Percentiles rank a stretch among this genome's conserved stretches.
phyloP scores from a whole-genome alignment of 1,140 invertebrate genomes.

The Nasonia vitripennis region DNA sequence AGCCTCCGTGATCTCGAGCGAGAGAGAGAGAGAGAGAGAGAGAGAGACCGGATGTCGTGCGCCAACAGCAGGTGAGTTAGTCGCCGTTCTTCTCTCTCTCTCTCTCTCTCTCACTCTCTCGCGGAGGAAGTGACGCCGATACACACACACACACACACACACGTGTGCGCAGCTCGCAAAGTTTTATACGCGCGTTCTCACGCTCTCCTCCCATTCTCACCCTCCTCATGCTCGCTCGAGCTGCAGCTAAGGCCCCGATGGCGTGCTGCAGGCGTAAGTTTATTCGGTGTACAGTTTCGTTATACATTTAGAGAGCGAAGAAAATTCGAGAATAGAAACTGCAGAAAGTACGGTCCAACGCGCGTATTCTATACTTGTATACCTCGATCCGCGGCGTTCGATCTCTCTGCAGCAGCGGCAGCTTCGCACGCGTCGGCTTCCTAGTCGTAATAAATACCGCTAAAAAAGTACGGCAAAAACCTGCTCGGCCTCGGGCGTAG shows the following conservation, averaged over 20 bases:
- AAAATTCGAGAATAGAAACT: too few relatives aligned
- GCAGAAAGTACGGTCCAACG: too few relatives aligned
- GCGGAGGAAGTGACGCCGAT: conserved; percentile 52
- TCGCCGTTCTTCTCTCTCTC: too few relatives aligned
- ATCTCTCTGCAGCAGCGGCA: neutral
- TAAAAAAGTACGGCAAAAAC: conserved; percentile 70
- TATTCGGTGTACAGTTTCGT: neutral
- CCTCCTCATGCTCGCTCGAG: conserved; percentile 40
- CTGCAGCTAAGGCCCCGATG: neutral
- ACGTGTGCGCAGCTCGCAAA: conserved; percentile 48
- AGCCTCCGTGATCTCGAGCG: conserved; percentile 4
- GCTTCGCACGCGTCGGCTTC: conserved; percentile 60
- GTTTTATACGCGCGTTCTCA: conserved; percentile 68
- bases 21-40: too few relatives aligned
- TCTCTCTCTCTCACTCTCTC: neutral
- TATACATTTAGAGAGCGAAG: neutral
- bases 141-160: conserved; percentile 1
- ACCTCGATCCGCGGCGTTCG: neutral
- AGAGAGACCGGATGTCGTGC: conserved; percentile 39
- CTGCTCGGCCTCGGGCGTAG: conserved; percentile 69
- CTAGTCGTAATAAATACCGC: conserved; percentile 72
- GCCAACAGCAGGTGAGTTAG: conserved; percentile 33
- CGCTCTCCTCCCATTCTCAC: conserved; percentile 65
- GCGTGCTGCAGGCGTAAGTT: neutral
- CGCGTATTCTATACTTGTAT: neutral